Percentiles rank a stretch among this genome's conserved stretches.
Evolutionary conservation across 2,888 invertebrate genomes (phyloP).

Genomic region (Noctua pronuba): DNA sequence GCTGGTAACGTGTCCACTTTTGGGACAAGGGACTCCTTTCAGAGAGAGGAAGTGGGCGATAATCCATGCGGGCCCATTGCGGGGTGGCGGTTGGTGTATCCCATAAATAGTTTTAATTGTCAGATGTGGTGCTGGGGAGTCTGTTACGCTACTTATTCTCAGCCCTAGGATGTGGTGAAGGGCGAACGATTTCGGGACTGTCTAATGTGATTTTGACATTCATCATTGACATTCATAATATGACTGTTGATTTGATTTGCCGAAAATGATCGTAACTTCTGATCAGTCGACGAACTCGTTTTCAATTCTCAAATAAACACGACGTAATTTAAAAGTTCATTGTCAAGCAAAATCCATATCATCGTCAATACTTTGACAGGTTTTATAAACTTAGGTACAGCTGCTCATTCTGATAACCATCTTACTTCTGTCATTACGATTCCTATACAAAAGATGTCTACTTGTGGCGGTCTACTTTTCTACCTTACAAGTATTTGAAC

Average conservation of each 20-base stretch:
- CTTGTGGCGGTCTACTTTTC: background rate
- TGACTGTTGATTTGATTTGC: background rate
- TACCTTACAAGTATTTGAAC: conserved; percentile 27
- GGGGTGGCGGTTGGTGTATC: background rate
- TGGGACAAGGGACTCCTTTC: background rate
- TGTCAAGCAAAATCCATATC: background rate
- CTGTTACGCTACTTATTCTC: background rate
- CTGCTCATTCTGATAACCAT: background rate
- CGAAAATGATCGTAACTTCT: background rate
- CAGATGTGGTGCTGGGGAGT: background rate
- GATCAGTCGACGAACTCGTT: background rate
- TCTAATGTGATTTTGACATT: background rate
- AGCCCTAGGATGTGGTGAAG: background rate
- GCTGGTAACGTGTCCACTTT: background rate
- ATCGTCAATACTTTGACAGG: background rate
- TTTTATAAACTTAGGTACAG: background rate
- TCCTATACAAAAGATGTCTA: background rate
- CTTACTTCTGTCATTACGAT: background rate
- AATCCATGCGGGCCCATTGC: background rate
- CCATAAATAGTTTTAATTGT: background rate
- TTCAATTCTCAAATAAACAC: background rate
- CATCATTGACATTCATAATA: no score
- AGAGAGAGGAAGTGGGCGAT: background rate
- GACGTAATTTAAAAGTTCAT: background rate
- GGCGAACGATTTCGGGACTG: background rate